Percentiles rank a stretch among this genome's conserved stretches.
These are phyloP conservation scores for Nezara viridula DNA, from an alignment of 2,888 invertebrate species.

Conservation along the genomic window DNA sequence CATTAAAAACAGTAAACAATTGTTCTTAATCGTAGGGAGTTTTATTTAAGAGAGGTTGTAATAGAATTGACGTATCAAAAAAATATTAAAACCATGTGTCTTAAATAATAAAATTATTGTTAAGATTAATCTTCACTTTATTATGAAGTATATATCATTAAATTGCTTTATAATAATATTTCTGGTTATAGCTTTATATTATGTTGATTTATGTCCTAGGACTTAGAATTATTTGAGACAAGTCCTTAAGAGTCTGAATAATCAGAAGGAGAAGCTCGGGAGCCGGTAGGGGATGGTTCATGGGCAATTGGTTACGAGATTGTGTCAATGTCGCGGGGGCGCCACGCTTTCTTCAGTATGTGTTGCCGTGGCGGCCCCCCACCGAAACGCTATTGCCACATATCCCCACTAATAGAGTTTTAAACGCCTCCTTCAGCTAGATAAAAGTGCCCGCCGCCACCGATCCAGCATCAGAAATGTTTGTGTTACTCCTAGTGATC, in stretches of 20 bases:
- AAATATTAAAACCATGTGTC: too few species aligned
- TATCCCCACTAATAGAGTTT: slow-evolving; percentile 47
- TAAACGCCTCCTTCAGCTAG: slow-evolving; percentile 57
- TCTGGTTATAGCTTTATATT: background rate
- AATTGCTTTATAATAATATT: background rate
- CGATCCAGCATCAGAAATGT: slow-evolving; percentile 53
- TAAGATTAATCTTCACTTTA: too few species aligned
- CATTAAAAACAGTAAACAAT: too few species aligned
- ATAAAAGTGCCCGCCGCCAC: slow-evolving; percentile 50
- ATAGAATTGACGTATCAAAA: too few species aligned
- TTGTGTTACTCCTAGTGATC: slow-evolving; percentile 53
- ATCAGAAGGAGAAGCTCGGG: slow-evolving; percentile 44
- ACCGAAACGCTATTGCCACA: slow-evolving; percentile 50
- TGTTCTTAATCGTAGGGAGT: too few species aligned
- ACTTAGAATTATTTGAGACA: background rate
- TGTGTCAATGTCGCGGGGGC: slow-evolving; percentile 61
- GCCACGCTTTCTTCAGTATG: slow-evolving; percentile 59
- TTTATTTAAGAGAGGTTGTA: too few species aligned
- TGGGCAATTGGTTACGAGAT: slow-evolving; percentile 60
- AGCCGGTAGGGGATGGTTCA: slow-evolving; percentile 61
- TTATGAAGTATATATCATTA: too few species aligned
- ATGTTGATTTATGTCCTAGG: background rate
- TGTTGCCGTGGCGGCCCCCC: slow-evolving; percentile 45
- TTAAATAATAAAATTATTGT: too few species aligned
- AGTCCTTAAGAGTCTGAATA: slow-evolving; percentile 3